These are phyloP conservation scores for Chiloscyllium plagiosum DNA, from an alignment of 2,113 vertebrate genomes.

Conservation along the genomic window DNA sequence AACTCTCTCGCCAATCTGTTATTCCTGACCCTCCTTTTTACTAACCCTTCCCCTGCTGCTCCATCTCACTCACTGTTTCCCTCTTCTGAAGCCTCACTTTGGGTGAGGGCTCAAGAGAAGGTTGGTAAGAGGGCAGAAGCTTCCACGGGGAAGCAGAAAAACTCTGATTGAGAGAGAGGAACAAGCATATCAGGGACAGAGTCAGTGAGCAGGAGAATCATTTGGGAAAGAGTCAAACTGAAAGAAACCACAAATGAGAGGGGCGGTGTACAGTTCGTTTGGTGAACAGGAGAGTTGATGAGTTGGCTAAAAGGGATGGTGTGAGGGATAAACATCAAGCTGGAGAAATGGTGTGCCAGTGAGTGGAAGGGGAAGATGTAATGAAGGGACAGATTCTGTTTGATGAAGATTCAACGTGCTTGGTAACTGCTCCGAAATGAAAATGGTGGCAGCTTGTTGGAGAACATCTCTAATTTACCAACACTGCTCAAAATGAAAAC, in stretches of 20 bases:
- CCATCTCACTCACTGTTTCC: background rate
- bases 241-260: background rate
- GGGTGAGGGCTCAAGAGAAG: background rate
- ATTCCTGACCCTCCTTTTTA: background rate
- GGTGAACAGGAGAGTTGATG: background rate
- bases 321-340: too few relatives aligned
- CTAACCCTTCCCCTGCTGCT: background rate
- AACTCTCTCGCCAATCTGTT: background rate
- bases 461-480: background rate
- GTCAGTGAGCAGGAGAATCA: background rate
- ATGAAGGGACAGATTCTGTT: too few relatives aligned
- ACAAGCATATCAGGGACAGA: background rate
- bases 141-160: background rate
- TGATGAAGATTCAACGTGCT: too few relatives aligned
- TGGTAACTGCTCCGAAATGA: background rate
- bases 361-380: too few relatives aligned
- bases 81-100: background rate
- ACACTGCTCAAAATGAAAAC: background rate
- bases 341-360: too few relatives aligned
- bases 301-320: too few relatives aligned
- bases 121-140: too few relatives aligned
- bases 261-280: too few relatives aligned
- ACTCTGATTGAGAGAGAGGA: background rate
- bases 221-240: background rate
- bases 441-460: background rate